These are phyloP conservation scores for Drosophila athabasca DNA, from an alignment of 1,140 invertebrate species.

Conservation along the genomic window DNA sequence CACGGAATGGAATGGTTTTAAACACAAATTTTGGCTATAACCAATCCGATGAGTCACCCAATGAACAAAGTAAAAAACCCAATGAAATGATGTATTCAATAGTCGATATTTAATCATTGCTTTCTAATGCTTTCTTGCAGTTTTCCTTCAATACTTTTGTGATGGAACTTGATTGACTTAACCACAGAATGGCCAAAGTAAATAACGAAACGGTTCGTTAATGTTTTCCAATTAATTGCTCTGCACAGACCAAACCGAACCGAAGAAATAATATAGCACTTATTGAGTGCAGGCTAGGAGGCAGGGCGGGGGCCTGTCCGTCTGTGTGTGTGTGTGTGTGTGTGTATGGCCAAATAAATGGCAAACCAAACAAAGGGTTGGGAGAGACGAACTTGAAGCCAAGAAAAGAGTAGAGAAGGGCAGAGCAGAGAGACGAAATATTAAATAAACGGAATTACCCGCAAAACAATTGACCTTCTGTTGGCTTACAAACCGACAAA, in stretches of 20 bases:
- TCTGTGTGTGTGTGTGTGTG: too few relatives aligned
- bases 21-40: not conserved
- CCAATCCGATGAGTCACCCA: too few relatives aligned
- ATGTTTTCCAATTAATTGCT: conserved; percentile 69
- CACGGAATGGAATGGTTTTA: not conserved
- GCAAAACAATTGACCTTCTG: conserved; percentile 77
- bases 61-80: not conserved
- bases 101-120: too few relatives aligned
- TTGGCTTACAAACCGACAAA: conserved; percentile 60
- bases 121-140: too few relatives aligned
- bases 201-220: conserved; percentile 73
- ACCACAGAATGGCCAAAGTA: conserved; percentile 56
- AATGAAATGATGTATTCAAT: not conserved
- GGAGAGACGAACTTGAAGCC: conserved; percentile 9
- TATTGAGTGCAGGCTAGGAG: conserved; percentile 36
- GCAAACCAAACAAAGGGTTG: conserved; percentile 43
- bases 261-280: conserved; percentile 39
- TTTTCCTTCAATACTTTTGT: conserved; percentile 12
- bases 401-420: conserved; percentile 20
- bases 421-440: conserved; percentile 11
- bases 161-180: conserved; percentile 18
- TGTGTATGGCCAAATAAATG: conserved; percentile 57
- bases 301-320: too few relatives aligned
- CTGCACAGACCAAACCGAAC: conserved; percentile 49
- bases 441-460: conserved; percentile 70